Evolutionary conservation across 2,888 invertebrate species (phyloP).

Genomic region (Chloroclysta siterata): DNA sequence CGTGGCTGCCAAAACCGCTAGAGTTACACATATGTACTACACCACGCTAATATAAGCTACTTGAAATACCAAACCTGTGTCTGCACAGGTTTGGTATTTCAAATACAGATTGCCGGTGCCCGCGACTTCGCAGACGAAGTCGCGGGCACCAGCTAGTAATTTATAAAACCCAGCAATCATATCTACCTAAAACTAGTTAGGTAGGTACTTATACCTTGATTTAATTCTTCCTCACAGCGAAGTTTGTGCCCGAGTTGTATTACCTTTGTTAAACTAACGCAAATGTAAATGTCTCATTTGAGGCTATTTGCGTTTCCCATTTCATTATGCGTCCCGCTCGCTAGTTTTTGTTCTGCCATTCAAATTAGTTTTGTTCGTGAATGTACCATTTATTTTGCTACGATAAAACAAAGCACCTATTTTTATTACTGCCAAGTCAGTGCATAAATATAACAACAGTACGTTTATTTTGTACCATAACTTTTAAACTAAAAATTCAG

Average conservation of each 20-base stretch:
- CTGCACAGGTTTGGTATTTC: too few species aligned
- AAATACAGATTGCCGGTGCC: too few species aligned
- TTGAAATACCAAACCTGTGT: too few species aligned
- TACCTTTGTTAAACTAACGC: constrained; percentile 61
- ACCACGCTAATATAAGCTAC: too few species aligned
- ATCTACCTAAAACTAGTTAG: neutral
- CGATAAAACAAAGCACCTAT: constrained; percentile 11
- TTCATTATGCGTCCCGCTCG: constrained; percentile 48
- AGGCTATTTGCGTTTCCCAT: constrained; percentile 52
- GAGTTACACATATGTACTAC: too few species aligned
- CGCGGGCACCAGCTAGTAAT: too few species aligned
- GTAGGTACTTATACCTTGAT: neutral
- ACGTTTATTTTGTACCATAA: neutral
- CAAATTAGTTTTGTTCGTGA: constrained; percentile 19
- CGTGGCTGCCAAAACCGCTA: too few species aligned
- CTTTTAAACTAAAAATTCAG: neutral
- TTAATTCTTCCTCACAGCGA: constrained; percentile 29
- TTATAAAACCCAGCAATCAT: too few species aligned
- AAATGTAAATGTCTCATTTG: constrained; percentile 64
- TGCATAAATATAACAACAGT: neutral
- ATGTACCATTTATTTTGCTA: constrained; percentile 15
- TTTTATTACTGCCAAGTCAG: neutral
- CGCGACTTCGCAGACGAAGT: too few species aligned
- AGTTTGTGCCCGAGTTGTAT: constrained; percentile 37
- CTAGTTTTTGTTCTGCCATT: constrained; percentile 35